Percentiles rank a stretch among this genome's conserved stretches.
Evolutionary conservation across 2,113 vertebrate genomes (phyloP).

Genomic region (Arvicanthis niloticus): DNA sequence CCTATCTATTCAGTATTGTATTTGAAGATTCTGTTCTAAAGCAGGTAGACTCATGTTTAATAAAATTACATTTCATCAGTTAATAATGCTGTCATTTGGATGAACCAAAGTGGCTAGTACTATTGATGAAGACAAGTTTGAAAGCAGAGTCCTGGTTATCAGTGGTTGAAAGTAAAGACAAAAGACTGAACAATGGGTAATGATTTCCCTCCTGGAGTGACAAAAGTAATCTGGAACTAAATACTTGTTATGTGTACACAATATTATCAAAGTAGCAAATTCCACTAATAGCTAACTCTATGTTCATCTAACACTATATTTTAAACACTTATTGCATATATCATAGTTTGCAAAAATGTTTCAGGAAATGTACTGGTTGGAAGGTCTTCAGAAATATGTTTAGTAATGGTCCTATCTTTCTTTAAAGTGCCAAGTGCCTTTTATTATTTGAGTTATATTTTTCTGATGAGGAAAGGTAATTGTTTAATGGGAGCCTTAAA

Average conservation of each 20-base stretch:
- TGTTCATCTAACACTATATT: neutral
- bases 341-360: neutral
- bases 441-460: neutral
- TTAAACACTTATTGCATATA: neutral
- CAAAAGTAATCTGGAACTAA: conserved; percentile 5
- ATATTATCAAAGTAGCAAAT: neutral
- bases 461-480: neutral
- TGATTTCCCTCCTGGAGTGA: neutral
- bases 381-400: conserved; percentile 1
- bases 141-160: neutral
- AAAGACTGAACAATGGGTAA: neutral
- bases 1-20: too few relatives aligned
- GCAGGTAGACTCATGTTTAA: neutral
- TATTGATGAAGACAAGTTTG: neutral
- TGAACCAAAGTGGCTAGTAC: neutral
- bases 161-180: rapidly evolving
- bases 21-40: neutral
- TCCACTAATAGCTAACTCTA: neutral
- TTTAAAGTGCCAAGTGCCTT: neutral
- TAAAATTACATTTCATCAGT: neutral
- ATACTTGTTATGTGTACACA: neutral
- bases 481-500: neutral
- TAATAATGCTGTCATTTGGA: neutral
- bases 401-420: neutral
- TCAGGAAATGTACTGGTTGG: neutral